Evolutionary conservation across 2,113 vertebrate genomes (phyloP).

Genomic region (Podilymbus podiceps): DNA sequence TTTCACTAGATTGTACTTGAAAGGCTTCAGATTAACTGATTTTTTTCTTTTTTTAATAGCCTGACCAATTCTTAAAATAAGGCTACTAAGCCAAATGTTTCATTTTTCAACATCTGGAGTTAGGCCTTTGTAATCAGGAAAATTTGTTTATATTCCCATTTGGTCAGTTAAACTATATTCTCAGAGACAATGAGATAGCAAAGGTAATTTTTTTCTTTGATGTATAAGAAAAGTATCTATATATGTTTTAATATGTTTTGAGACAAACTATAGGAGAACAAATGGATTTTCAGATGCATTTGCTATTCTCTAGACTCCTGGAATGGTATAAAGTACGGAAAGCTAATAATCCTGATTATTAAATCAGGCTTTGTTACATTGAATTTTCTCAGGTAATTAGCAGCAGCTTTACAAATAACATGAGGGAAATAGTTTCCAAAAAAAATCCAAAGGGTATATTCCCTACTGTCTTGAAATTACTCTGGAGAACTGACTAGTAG

Average conservation of each 20-base stretch:
- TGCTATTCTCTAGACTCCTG: neutral
- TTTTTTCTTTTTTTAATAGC: neutral
- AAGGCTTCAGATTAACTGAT: neutral
- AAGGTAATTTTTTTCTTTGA: neutral
- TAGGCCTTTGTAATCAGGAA: neutral
- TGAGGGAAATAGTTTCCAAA: neutral
- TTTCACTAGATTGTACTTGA: neutral
- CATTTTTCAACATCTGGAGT: neutral
- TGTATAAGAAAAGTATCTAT: neutral
- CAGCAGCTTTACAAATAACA: neutral
- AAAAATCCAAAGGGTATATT: neutral
- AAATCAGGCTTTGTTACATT: neutral
- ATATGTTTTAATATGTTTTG: neutral
- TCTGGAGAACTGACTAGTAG: neutral
- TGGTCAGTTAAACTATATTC: neutral
- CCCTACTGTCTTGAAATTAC: neutral
- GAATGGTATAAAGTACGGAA: neutral
- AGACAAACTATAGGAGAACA: neutral
- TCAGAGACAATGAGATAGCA: neutral
- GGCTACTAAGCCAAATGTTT: neutral
- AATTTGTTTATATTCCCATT: neutral
- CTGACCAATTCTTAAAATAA: neutral
- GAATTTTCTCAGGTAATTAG: constrained; percentile 22
- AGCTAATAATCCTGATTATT: constrained; percentile 8
- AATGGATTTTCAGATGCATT: neutral